These are phyloP conservation scores for Clivina fossor DNA, from an alignment of 2,888 invertebrate genomes.

Conservation along the genomic window DNA sequence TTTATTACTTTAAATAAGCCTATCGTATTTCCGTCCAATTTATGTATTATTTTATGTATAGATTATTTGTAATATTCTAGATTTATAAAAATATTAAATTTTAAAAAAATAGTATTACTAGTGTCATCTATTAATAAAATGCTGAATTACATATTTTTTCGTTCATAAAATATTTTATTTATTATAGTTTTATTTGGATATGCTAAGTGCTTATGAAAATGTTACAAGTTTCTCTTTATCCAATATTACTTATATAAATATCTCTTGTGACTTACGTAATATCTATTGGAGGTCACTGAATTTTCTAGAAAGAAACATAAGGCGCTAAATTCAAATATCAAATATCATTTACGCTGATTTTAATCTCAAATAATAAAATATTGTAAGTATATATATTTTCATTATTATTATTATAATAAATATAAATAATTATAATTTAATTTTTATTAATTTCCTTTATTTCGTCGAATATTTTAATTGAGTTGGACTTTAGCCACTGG, in stretches of 20 bases:
- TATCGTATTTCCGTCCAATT: conserved; percentile 4
- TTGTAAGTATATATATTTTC: no score
- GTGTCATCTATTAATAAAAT: not conserved
- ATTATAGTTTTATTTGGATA: conserved; percentile 14
- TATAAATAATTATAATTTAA: no score
- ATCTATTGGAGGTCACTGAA: conserved; percentile 21
- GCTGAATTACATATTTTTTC: not conserved
- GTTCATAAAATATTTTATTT: conserved; percentile 5
- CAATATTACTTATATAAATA: not conserved
- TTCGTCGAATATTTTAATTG: no score
- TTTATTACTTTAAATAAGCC: conserved; percentile 2
- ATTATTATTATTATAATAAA: no score
- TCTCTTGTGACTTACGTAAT: conserved; percentile 22
- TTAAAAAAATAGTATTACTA: not conserved
- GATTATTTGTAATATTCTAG: not conserved
- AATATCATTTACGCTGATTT: no score
- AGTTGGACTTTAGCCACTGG: conserved; percentile 16
- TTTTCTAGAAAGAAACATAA: conserved; percentile 21
- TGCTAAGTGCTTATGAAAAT: conserved; percentile 6
- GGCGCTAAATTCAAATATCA: conserved; percentile 14
- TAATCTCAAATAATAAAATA: no score
- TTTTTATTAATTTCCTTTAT: no score
- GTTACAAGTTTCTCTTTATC: not conserved
- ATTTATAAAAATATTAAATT: conserved; percentile 1
- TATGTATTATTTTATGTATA: conserved; percentile 3